phyloP scores from a whole-genome alignment of 2,113 vertebrate genomes.

The Oplegnathus fasciatus region DNA sequence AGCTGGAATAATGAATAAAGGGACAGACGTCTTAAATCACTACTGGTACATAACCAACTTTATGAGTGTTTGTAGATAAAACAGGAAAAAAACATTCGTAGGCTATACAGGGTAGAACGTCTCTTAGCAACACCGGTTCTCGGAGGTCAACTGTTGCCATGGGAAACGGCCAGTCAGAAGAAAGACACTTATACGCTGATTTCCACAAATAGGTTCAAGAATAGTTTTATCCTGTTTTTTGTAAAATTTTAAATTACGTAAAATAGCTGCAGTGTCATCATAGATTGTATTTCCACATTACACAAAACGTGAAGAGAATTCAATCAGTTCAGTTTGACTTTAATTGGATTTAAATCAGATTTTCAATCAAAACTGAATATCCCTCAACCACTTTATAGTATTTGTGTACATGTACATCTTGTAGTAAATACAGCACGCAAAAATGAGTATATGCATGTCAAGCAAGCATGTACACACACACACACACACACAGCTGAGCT shows the following conservation, averaged over 20 bases:
- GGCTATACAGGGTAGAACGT: background rate
- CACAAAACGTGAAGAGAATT: background rate
- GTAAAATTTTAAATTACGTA: background rate
- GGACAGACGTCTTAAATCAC: background rate
- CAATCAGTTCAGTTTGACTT: background rate
- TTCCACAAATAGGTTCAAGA: background rate
- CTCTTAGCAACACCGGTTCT: background rate
- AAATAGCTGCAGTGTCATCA: background rate
- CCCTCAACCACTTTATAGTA: background rate
- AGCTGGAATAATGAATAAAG: background rate
- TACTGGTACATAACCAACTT: no score
- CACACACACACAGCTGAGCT: conserved; percentile 55
- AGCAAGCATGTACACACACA: conserved; percentile 25
- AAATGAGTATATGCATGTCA: conserved; percentile 47
- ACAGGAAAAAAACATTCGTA: background rate
- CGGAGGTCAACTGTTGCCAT: background rate
- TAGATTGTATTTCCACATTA: background rate
- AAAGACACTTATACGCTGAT: background rate
- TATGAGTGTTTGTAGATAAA: background rate
- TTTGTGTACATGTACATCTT: conserved; percentile 6
- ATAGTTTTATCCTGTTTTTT: background rate
- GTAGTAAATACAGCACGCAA: conserved; percentile 18
- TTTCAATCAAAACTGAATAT: conserved; percentile 20
- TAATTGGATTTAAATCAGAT: conserved; percentile 3
- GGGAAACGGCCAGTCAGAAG: background rate